Evolutionary conservation across 2,888 invertebrate species (phyloP), one percentile per base, ranked within the genome.

Genomic region (Sepiola atlantica): DNA sequence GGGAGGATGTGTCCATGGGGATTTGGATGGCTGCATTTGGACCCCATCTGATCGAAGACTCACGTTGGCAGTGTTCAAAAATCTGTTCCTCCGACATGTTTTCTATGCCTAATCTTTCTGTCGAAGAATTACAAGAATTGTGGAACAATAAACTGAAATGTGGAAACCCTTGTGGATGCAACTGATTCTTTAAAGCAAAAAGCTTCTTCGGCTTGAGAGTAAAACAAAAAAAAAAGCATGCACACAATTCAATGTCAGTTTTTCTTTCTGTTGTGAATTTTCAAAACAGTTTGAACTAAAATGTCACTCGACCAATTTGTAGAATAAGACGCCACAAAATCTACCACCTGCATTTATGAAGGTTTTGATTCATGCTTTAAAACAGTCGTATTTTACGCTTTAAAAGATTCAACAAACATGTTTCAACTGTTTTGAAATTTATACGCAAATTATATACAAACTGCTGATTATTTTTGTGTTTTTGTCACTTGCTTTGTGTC

Each of bases 1-100:
- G 97, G 35, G 97, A 97, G 95, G 97, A 97, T 95, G 96, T 97
- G 24, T 97, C 97, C 4, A 96, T 97, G 96, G 97, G 97, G 28
- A 97, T 97, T 32, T 97, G 97, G 97, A 94, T 97, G 91, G 95
- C 97, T 94, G 97, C 97, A 55, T 92, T 92, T 54, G 95, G 95
- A 24, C 96, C 96, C 1, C 93, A 94, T 92, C 21, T 77, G 57
- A 18, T 95, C 1, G 94, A 95, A 94, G 96, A 96, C 94, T 55
- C 94, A n/a, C 55, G 95, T 32, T 96, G 96, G 96, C 94, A 95
- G 90, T 96, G 96, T 95, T 95, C 95, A 28, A 96, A 95, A 94
- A 94, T 94, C 20, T 96, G 96, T 95, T 91, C 94, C 20, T 77
- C 94, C 14, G 94, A 95, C 94, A 95, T 95, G 16, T 91, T 95